Percentiles rank a stretch among this genome's conserved stretches.
Conservation (phyloP, 2,797 vertebrate species). For the Hapalemur alaotrensis region DNA sequence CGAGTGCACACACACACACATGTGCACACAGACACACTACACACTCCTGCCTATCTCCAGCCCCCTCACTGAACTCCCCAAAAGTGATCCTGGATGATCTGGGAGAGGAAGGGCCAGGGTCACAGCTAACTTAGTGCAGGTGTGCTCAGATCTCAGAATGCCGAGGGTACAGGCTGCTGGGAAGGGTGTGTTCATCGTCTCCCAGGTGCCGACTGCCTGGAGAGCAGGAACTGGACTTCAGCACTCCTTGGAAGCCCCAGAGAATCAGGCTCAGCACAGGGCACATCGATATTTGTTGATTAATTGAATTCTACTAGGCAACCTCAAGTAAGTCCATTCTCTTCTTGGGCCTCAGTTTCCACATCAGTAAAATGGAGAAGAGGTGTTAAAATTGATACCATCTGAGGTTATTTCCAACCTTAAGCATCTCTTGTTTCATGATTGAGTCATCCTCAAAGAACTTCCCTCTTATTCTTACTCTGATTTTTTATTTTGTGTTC, state of each 20-base stretch:
- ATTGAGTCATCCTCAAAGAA: not conserved
- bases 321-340: not conserved
- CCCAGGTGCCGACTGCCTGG: not conserved
- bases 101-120: not conserved
- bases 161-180: not conserved
- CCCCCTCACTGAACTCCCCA: not conserved
- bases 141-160: not conserved
- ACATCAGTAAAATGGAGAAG: not conserved
- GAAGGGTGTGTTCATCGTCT: not conserved
- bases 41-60: not conserved
- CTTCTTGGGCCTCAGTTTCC: not conserved
- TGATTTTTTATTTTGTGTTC: not conserved
- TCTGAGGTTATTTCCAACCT: not conserved
- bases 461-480: not conserved
- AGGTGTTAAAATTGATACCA: not conserved
- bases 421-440: not conserved
- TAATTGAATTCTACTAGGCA: not conserved
- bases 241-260: not conserved
- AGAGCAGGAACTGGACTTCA: not conserved
- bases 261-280: not conserved
- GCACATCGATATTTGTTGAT: not conserved
- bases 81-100: not conserved
- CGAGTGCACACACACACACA: accelerated
- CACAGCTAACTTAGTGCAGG: not conserved
- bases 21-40: not conserved